phyloP scores from a whole-genome alignment of 2,888 invertebrate genomes.

The Nemotelus nigrinus region DNA sequence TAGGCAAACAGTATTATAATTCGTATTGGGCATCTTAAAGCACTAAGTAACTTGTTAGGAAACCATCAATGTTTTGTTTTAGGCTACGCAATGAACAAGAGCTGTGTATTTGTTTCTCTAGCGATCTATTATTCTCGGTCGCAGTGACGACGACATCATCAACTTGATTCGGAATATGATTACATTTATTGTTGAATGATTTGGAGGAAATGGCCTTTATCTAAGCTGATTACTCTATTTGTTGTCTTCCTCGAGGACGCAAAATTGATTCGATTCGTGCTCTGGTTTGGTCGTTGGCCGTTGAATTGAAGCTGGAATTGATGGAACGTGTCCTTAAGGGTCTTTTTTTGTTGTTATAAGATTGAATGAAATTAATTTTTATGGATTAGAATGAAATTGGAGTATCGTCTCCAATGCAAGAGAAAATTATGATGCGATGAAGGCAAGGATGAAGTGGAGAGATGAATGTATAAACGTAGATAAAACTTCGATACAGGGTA shows the following conservation, averaged over 20 bases:
- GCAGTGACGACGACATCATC: conserved; percentile 16
- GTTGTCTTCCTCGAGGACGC: background rate
- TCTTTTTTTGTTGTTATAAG: no score
- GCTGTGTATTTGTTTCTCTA: no score
- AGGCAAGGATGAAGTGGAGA: no score
- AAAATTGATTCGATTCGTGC: background rate
- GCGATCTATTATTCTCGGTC: background rate
- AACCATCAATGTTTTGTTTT: conserved; percentile 3
- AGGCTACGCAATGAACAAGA: no score
- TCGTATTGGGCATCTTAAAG: background rate
- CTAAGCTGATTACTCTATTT: conserved; percentile 16
- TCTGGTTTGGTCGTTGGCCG: no score
- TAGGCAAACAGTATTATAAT: background rate
- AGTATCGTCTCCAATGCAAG: no score
- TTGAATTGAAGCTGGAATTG: no score
- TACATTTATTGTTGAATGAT: conserved; percentile 33
- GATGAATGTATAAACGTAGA: no score
- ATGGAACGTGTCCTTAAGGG: no score
- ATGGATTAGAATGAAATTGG: background rate
- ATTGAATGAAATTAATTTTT: no score
- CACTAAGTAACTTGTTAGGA: background rate
- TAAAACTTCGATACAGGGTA: no score
- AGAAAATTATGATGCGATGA: no score
- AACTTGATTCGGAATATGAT: conserved; percentile 24
- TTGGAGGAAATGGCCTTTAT: conserved; percentile 24